A percentile compares a stretch with the other conserved stretches of the same genome.
These are phyloP conservation scores for Heliornis fulica DNA, from an alignment of 2,113 vertebrate species.

Conservation along the genomic window DNA sequence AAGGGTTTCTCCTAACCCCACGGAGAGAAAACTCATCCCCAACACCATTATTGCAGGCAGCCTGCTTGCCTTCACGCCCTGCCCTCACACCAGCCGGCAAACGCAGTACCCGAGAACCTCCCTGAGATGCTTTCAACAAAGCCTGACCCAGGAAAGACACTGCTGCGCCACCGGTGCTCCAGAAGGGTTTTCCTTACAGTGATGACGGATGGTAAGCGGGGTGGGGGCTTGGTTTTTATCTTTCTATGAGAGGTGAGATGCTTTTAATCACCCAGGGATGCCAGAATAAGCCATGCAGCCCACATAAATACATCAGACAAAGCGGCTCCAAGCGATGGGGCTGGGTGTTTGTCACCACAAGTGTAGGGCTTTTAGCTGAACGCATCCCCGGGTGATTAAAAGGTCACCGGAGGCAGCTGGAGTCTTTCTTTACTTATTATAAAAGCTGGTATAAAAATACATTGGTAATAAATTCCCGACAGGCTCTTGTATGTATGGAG, in stretches of 20 bases:
- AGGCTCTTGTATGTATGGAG: neutral
- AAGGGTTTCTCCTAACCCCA: fast-evolving
- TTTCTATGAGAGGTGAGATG: neutral
- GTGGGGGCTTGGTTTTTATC: too few species aligned
- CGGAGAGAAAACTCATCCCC: neutral
- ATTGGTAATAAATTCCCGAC: slow-evolving; percentile 14
- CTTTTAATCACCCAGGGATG: too few species aligned
- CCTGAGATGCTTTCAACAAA: neutral
- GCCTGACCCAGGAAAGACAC: neutral
- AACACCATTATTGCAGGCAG: fast-evolving
- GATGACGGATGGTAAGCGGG: neutral
- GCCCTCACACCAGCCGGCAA: neutral
- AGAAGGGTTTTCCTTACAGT: neutral
- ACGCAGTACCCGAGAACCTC: fast-evolving
- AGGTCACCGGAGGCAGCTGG: slow-evolving; percentile 26
- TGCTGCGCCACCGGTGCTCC: too few species aligned
- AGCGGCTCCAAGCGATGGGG: neutral
- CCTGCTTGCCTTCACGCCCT: fast-evolving
- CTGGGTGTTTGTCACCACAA: neutral
- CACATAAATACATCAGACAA: neutral
- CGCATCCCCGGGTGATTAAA: neutral
- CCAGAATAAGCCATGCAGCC: neutral
- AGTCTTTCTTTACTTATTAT: neutral
- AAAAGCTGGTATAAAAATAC: slow-evolving; percentile 8
- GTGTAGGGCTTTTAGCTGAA: slow-evolving; percentile 7